phyloP scores from a whole-genome alignment of 1,140 invertebrate species.

The Bilobella aurantiaca region DNA sequence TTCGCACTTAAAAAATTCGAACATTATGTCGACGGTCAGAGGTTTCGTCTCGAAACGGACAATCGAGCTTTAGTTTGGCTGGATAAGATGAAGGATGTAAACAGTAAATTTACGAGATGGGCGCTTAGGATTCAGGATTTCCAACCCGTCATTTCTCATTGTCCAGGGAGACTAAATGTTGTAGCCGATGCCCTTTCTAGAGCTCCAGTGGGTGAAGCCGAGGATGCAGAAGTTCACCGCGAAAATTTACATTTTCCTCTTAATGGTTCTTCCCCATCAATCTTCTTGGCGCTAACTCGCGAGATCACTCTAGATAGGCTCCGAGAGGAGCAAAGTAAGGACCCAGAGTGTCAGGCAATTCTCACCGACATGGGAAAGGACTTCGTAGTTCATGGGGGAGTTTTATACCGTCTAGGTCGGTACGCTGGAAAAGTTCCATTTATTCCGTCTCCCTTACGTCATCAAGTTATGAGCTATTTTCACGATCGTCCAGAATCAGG shows the following conservation, averaged over 20 bases:
- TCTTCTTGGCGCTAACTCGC: background rate
- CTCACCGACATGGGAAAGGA: background rate
- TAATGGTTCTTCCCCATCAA: background rate
- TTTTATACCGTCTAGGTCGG: background rate
- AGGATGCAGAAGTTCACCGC: background rate
- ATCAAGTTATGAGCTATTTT: slow-evolving; percentile 11
- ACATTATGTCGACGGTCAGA: slow-evolving; percentile 43
- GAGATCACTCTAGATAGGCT: background rate
- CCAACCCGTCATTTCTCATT: too few species aligned
- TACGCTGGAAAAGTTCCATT: background rate
- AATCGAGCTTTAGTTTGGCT: slow-evolving; percentile 44
- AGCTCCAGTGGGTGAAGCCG: slow-evolving; percentile 16
- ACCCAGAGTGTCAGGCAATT: background rate
- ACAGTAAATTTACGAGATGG: slow-evolving; percentile 42
- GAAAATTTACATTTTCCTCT: background rate
- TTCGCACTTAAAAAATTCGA: too few species aligned
- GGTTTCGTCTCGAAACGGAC: slow-evolving; percentile 45
- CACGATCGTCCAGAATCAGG: slow-evolving; percentile 16
- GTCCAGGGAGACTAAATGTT: too few species aligned
- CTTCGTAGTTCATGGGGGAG: background rate
- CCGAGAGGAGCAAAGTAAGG: background rate
- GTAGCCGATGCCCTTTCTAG: slow-evolving; percentile 19
- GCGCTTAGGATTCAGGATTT: slow-evolving; percentile 43
- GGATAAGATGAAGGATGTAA: slow-evolving; percentile 39
- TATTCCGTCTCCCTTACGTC: slow-evolving; percentile 8